phyloP scores from a whole-genome alignment of 2,797 vertebrate genomes.

The Cossypha niveicapilla region DNA sequence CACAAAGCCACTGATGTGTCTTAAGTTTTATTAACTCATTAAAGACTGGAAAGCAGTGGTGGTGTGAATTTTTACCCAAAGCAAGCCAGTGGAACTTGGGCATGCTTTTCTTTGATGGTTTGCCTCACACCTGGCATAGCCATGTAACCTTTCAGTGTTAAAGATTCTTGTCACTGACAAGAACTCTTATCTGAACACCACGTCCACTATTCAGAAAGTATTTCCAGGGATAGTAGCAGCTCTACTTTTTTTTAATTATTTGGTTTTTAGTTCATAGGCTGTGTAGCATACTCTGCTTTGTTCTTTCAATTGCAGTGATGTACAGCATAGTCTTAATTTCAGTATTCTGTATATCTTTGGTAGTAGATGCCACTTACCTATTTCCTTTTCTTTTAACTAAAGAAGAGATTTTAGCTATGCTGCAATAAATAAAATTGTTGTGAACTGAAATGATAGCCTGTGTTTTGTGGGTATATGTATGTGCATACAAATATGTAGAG shows the following conservation, averaged over 20 bases:
- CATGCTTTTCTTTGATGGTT: not conserved
- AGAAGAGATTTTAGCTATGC: not conserved
- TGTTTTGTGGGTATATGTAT: conserved; percentile 18
- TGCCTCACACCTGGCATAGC: not conserved
- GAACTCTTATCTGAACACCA: not conserved
- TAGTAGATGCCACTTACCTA: not conserved
- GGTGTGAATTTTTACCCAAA: not conserved
- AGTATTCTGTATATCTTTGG: not conserved
- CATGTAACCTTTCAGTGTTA: not conserved
- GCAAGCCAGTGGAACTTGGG: not conserved
- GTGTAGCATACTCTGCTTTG: not conserved
- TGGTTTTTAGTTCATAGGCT: not conserved
- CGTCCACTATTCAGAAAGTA: not conserved
- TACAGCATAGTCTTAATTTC: not conserved
- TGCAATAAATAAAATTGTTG: not conserved
- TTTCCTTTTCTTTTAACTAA: not conserved
- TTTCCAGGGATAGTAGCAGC: not conserved
- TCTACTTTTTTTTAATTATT: not conserved
- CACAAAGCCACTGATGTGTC: not conserved
- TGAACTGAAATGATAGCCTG: not conserved
- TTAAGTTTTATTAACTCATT: not conserved
- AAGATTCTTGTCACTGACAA: not conserved
- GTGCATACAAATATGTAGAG: not conserved
- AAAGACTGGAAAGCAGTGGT: not conserved
- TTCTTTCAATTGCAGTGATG: not conserved